These are phyloP conservation scores for Desmodus rotundus DNA, from an alignment of 2,113 vertebrate genomes.

Conservation along the genomic window DNA sequence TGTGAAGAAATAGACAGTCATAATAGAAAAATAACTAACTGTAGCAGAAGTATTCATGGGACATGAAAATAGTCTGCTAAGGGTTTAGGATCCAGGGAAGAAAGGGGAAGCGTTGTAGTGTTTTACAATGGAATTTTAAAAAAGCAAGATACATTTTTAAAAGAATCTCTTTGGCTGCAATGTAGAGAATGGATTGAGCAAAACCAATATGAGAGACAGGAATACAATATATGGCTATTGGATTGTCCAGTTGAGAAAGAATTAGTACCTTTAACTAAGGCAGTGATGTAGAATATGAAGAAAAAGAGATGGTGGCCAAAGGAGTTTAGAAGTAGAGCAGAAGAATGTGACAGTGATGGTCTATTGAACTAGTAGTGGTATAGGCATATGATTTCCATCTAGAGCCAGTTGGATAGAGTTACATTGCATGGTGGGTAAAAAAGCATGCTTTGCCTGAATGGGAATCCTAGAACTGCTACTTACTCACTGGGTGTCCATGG, in stretches of 20 bases:
- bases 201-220: background rate
- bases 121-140: background rate
- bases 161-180: background rate
- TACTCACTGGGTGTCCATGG: background rate
- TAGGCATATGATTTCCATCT: background rate
- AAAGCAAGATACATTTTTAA: background rate
- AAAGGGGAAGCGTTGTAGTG: too few relatives aligned
- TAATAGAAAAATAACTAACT: background rate
- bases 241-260: background rate
- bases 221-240: rapidly evolving
- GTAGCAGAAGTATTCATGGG: background rate
- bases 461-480: background rate
- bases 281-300: background rate
- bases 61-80: too few relatives aligned
- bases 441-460: background rate
- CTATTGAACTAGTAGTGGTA: rapidly evolving
- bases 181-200: background rate
- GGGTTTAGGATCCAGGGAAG: background rate
- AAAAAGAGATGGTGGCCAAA: background rate
- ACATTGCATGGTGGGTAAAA: rapidly evolving
- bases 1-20: background rate
- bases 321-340: background rate
- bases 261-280: background rate
- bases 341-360: background rate
- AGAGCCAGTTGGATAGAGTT: background rate